A percentile compares a stretch with the other conserved stretches of the same genome.
Evolutionary conservation across 2,797 vertebrate genomes (phyloP).

Genomic region (Sebastes diaconus): DNA sequence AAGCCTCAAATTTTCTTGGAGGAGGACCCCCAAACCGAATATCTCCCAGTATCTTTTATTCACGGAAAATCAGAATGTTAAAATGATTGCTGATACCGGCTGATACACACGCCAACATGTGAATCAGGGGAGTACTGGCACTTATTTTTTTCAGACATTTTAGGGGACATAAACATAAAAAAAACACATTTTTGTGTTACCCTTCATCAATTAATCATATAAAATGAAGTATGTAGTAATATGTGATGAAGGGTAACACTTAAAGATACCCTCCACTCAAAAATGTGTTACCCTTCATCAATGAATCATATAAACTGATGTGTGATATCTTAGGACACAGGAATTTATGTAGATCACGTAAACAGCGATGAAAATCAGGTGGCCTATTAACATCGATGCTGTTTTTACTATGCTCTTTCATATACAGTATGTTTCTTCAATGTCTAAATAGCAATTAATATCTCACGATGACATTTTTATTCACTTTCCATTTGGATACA

Average conservation of each 20-base stretch:
- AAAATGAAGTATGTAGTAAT: too few species aligned
- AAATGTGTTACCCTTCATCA: background rate
- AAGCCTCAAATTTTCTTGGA: background rate
- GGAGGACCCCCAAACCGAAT: background rate
- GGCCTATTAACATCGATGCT: too few species aligned
- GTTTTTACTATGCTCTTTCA: background rate
- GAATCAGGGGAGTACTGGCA: background rate
- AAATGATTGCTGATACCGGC: background rate
- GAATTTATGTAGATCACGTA: background rate
- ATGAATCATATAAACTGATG: background rate
- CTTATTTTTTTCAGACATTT: background rate
- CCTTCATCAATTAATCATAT: too few species aligned
- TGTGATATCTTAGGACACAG: background rate
- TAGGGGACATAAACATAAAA: background rate
- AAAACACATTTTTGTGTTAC: too few species aligned
- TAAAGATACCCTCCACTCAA: too few species aligned
- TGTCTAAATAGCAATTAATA: background rate
- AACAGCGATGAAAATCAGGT: background rate
- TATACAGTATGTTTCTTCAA: background rate
- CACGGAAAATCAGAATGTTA: background rate
- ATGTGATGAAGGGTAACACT: too few species aligned
- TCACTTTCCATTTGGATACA: background rate
- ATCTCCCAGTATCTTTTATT: background rate
- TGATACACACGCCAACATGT: background rate
- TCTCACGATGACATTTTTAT: background rate